Evolutionary conservation across 2,797 vertebrate genomes (phyloP), one percentile per base, ranked within the genome.

Genomic region (Lycodopsis pacificus): DNA sequence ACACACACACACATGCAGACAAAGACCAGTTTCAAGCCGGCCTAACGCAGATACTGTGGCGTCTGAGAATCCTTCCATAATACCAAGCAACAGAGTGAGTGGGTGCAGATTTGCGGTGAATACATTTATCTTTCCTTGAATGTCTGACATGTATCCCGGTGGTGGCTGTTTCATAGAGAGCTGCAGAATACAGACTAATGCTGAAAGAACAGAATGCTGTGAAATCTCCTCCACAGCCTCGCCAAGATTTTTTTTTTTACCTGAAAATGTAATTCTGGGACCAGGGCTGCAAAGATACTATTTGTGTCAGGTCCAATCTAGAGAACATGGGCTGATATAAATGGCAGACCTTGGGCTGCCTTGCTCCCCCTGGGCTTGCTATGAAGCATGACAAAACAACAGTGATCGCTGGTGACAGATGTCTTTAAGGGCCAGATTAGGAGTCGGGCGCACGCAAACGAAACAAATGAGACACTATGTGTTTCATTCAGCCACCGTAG

Each of bases 341-440:
- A 94, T 93, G 94, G 92, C 94, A 95, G 94, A 92, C 93, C 93
- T 93, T 89, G 91, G 90, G 91, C 91, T 88, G 86, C 88, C 86
- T 87, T 38, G 74, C 84, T 90, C 87, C 91, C 90, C 71, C 90
- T 87, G 86, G 80, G 92, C 89, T 87, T 90, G 92, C 93, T 89
- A 93, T 86, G 91, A 89, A 94, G 94, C 94, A 93, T 95, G 95
- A 96, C 95, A 95, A 94, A 95, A 95, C 95, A 95, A 94, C 90
- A 88, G 92, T 95, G 94, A 96, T 95, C 91, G 87, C 92, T 94
- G 90, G 93, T 96, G 95, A 96, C 95, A 95, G 95, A 95, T 94
- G 93, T 95, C 94, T 95, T 95, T 95, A 95, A 95, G 93, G 95
- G 93, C 91, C 89, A 95, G 93, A 95, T 95, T 96, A 95, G 93